Evolutionary conservation across 2,113 vertebrate genomes (phyloP).

Genomic region (Tauraco erythrolophus): DNA sequence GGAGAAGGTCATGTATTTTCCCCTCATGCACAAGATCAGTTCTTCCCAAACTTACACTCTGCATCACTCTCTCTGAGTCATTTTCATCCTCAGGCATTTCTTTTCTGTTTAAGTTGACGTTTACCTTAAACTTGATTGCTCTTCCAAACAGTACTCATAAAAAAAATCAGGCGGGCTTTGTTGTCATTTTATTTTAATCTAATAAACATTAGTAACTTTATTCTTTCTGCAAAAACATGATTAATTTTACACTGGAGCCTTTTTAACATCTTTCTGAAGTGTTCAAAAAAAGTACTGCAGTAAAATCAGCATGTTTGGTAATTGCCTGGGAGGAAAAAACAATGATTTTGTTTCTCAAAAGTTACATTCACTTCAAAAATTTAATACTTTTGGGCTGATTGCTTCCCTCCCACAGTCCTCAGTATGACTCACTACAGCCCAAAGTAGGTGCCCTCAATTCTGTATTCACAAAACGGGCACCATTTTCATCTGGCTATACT

Average conservation of each 20-base stretch:
- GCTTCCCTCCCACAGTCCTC: background rate
- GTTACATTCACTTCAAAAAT: constrained; percentile 2
- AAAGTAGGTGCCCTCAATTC: constrained; percentile 2
- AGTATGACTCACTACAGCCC: constrained; percentile 14
- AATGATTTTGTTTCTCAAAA: background rate
- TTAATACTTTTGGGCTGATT: background rate
- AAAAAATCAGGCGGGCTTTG: background rate
- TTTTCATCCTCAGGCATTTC: constrained; percentile 38
- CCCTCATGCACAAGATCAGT: background rate
- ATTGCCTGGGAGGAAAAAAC: background rate
- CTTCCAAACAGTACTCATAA: background rate
- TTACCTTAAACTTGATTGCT: background rate
- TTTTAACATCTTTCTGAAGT: background rate
- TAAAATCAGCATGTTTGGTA: background rate
- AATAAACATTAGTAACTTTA: background rate
- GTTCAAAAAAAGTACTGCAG: background rate
- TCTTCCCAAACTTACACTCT: background rate
- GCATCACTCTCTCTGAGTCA: constrained; percentile 15
- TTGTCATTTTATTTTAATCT: background rate
- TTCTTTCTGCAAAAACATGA: background rate
- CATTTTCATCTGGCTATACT: background rate
- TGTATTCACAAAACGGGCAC: background rate
- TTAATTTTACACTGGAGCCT: background rate
- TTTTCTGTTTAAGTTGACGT: background rate
- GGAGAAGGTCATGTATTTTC: background rate